Base-by-base conservation (phyloP, 2,797 vertebrate genomes). In the Gadopsis bispinosus region DNA sequence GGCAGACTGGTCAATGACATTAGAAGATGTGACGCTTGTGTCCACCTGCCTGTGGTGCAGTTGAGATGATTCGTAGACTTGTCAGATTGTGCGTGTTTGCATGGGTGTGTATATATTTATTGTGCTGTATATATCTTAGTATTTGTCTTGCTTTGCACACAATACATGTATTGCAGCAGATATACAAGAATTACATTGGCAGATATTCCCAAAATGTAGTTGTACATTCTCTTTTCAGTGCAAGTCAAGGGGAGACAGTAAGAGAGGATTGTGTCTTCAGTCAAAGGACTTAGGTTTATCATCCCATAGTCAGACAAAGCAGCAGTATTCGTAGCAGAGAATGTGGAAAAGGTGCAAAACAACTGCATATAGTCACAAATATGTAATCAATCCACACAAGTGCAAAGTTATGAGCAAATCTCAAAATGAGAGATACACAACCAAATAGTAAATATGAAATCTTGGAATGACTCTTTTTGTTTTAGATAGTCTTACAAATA, bases 71-170 rank as follows among this genome's bases (percentile, higher is more conserved):
- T 37, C 29, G 51, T 47, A 7, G 35, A 33, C 29, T 3, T 35
- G 10, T 41, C 5, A 39, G 26, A 33, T 29, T 53, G 19, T 56
- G 43, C 60, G n/a, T 65, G 62, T 76, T n/a, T 58, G 35, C 20
- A 14, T 19, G 19, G 3, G 22, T 10, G 43, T 54, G 39, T 53
- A 1, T 12, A 31, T n/a, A n/a, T n/a, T n/a, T n/a, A n/a, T n/a
- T 33, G 3, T 50, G 17, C 53, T 54, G 39, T 68, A 13, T 8
- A 5, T 41, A 4, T 58, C 20, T 33, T 16, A 7, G 14, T 16
- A 7, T 58, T 55, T 64, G n/a, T 58, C 20, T 77, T 31, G 6
- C n/a, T 59, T 70, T 48, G 11, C 35, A 78, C 20, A 37, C 37
- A 37, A 7, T 37, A 37, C 37, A 37, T 37, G 37, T 37, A 37